Evolutionary conservation across 2,888 invertebrate genomes (phyloP).

Genomic region (Acanthosepion pharaonis): DNA sequence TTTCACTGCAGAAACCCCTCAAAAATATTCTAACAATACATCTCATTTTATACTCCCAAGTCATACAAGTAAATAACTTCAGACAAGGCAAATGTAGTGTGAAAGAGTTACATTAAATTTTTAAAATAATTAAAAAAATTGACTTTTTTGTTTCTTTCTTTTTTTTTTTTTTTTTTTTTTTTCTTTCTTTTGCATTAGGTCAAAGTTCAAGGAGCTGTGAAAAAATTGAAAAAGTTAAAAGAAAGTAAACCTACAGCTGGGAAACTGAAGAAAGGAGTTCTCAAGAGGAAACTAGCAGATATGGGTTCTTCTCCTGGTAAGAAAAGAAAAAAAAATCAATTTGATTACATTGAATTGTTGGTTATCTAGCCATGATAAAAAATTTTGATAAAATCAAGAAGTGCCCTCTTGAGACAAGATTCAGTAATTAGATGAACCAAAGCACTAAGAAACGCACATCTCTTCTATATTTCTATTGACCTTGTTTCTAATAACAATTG

Average conservation of each 20-base stretch:
- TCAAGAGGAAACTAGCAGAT: constrained; percentile 58
- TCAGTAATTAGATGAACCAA: too few relatives aligned
- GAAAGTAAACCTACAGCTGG: constrained; percentile 53
- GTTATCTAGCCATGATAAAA: not conserved
- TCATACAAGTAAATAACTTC: not conserved
- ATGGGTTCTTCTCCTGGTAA: constrained; percentile 47
- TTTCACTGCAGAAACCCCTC: too few relatives aligned
- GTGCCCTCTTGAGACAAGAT: too few relatives aligned
- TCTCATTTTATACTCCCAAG: too few relatives aligned
- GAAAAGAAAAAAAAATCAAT: constrained; percentile 33
- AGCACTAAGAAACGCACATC: too few relatives aligned
- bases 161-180: not conserved
- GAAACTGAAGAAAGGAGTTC: constrained; percentile 54
- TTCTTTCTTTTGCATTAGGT: constrained; percentile 56
- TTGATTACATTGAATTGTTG: not conserved
- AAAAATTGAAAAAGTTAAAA: constrained; percentile 55
- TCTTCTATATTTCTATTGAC: too few relatives aligned
- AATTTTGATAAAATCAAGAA: not conserved
- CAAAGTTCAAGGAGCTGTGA: constrained; percentile 58
- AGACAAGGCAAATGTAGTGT: not conserved
- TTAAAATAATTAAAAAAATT: not conserved
- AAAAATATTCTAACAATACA: too few relatives aligned
- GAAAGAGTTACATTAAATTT: not conserved
- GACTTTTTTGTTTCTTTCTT: not conserved
- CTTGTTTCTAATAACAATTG: too few relatives aligned